Evolutionary conservation across 1,140 invertebrate species (phyloP), one percentile per base, ranked within the genome.

Genomic region (Antheraea pernyi): DNA sequence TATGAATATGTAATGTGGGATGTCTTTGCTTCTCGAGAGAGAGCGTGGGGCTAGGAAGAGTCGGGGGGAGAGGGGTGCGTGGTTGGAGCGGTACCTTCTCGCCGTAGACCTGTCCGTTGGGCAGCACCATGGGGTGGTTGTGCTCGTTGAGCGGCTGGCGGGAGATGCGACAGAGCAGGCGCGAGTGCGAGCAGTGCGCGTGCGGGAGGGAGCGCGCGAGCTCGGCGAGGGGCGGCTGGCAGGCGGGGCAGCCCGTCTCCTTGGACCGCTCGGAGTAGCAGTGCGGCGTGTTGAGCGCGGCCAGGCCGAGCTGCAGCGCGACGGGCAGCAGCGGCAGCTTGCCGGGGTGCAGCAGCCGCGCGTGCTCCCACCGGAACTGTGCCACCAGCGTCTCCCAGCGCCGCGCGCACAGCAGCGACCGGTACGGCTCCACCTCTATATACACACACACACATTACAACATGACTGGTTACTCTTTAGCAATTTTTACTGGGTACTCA

Each of bases 51-150:
- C n/a, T n/a, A n/a, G n/a, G n/a, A n/a, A n/a, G n/a, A n/a, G n/a
- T n/a, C n/a, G n/a, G n/a, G n/a, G n/a, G 22, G 22, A 30, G 22
- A 30, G 22, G 4, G 4, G 22, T 30, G 22, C 1, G 22, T 30
- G 1, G 22, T 1, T 1, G 22, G 0, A 36, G 7, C 7, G 19
- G 37, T 91, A 98, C 98, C 94, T 97, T 95, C 92, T 98, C 97
- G n/a, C 99, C 98, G 92, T 99, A 99, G 64, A 99, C 98, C 92
- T 98, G 97, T 68, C 98, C 98, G 94, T 99, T 99, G 58, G 99
- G 99, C 88, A 99, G 94, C 96, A 99, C 98, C 96, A 99, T 97
- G 0, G 99, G 99, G 75, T 97, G 97, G 93, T 99, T 99, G 89
- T 99, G 96, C 91, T 99, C 99, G 93, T 99, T 99, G 61, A 99